These are phyloP conservation scores for Rhodeus uyekii DNA, from an alignment of 2,797 vertebrate genomes.

Conservation along the genomic window DNA sequence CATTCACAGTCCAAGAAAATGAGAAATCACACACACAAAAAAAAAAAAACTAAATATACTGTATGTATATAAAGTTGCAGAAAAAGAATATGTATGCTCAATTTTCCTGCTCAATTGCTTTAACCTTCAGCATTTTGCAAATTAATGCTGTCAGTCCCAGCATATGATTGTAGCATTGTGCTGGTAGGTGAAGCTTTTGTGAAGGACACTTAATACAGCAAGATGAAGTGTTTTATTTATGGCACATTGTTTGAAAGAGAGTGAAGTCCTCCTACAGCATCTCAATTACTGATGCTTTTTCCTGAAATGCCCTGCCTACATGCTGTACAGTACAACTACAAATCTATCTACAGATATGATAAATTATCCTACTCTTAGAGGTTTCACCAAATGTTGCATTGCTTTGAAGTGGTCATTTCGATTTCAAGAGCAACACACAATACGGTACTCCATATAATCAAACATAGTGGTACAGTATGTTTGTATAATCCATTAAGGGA, in stretches of 20 bases:
- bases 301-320: conserved; percentile 28
- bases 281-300: conserved; percentile 36
- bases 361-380: conserved; percentile 17
- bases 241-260: conserved; percentile 22
- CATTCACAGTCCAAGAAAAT: background rate
- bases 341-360: conserved; percentile 19
- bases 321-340: background rate
- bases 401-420: conserved; percentile 27
- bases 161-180: conserved; percentile 32
- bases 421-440: conserved; percentile 34
- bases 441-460: conserved; percentile 6
- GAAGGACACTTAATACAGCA: conserved; percentile 37
- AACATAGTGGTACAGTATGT: background rate
- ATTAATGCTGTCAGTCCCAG: background rate
- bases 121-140: background rate
- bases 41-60: too few relatives aligned
- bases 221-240: conserved; percentile 47
- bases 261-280: conserved; percentile 32
- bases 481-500: conserved; percentile 28
- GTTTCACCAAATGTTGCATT: conserved; percentile 3
- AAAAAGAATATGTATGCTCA: too few relatives aligned
- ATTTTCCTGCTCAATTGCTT: background rate
- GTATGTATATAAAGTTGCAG: background rate
- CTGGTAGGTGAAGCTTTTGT: conserved; percentile 20
- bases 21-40: background rate